These are phyloP conservation scores for Antheraea pernyi DNA, from an alignment of 1,140 invertebrate species.

Conservation along the genomic window DNA sequence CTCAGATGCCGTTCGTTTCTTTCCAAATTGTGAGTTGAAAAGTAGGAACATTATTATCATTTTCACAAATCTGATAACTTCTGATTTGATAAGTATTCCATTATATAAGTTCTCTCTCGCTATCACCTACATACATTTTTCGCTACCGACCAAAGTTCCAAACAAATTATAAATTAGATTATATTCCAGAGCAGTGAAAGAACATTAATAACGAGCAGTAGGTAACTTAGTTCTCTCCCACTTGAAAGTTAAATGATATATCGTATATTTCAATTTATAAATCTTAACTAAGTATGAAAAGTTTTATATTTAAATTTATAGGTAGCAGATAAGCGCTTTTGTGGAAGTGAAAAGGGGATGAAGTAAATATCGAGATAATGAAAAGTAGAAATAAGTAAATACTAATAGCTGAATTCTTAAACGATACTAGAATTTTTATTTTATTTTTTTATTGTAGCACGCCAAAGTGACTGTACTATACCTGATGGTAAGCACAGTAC, in stretches of 20 bases:
- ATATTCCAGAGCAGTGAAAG: background rate
- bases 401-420: too few species aligned
- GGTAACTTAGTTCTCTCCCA: background rate
- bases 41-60: too few species aligned
- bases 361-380: too few species aligned
- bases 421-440: too few species aligned
- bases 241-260: background rate
- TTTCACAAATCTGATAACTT: too few species aligned
- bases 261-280: conserved; percentile 7
- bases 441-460: too few species aligned
- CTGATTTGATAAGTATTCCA: background rate
- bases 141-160: background rate
- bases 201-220: background rate
- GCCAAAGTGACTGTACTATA: too few species aligned
- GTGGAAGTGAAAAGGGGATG: background rate
- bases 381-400: too few species aligned
- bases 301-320: conserved; percentile 24
- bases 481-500: too few species aligned
- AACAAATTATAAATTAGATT: background rate
- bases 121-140: background rate
- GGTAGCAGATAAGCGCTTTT: conserved; percentile 27
- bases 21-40: too few species aligned
- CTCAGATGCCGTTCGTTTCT: too few species aligned
- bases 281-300: conserved; percentile 7
- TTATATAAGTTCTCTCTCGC: background rate